Evolutionary conservation across 2,113 vertebrate species (phyloP).

Genomic region (Neodon shergylaensis): DNA sequence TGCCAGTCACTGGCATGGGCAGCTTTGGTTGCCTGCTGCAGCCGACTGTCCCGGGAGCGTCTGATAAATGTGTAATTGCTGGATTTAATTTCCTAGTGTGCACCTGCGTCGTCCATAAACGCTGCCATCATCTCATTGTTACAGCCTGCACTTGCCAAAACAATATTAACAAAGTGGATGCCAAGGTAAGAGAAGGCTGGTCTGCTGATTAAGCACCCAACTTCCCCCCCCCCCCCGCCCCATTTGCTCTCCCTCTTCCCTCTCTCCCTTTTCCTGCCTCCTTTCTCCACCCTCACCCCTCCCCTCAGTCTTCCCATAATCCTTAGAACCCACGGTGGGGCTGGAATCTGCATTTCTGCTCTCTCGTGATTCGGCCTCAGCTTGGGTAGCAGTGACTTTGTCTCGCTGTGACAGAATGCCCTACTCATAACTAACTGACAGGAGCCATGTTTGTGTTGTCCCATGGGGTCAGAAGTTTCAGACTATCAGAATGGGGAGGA

Average conservation of each 20-base stretch:
- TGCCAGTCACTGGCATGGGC: background rate
- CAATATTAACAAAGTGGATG: constrained; percentile 89
- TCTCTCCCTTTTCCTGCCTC: background rate
- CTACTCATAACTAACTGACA: no score
- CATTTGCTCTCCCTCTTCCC: fast-evolving
- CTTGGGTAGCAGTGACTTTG: background rate
- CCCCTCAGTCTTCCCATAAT: background rate
- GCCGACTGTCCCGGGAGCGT: constrained; percentile 17
- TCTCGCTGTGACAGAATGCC: background rate
- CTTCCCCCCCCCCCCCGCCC: no score
- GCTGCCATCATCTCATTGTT: constrained; percentile 96
- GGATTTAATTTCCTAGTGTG: constrained; percentile 90
- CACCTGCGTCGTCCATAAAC: constrained; percentile 98
- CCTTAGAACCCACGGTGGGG: background rate
- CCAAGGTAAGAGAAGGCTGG: constrained; percentile 83
- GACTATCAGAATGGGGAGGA: background rate
- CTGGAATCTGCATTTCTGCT: background rate
- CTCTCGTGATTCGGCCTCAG: background rate
- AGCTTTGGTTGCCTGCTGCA: background rate
- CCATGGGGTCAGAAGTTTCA: background rate
- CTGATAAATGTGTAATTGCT: constrained; percentile 49
- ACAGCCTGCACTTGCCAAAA: constrained; percentile 97
- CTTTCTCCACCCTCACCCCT: no score
- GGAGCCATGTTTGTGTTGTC: background rate
- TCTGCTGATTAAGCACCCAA: background rate